These are phyloP conservation scores for Varanus komodoensis DNA, from an alignment of 2,113 vertebrate genomes.

Conservation along the genomic window DNA sequence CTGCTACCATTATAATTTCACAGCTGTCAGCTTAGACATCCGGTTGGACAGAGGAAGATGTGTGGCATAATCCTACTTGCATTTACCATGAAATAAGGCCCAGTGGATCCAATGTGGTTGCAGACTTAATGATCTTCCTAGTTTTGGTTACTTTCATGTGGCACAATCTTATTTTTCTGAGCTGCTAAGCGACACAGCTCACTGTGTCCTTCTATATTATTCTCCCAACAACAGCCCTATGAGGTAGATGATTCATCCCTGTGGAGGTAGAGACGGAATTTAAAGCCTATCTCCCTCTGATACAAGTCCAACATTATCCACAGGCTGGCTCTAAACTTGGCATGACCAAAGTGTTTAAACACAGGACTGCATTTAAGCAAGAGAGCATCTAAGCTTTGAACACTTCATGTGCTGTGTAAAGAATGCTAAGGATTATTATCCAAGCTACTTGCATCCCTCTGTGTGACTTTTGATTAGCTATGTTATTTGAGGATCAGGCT, in stretches of 20 bases:
- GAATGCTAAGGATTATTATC: not conserved
- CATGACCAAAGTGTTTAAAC: conserved; percentile 13
- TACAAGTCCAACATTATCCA: not conserved
- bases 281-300: not conserved
- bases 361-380: not conserved
- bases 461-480: not conserved
- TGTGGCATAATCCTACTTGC: conserved; percentile 32
- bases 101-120: not conserved
- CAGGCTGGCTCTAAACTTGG: not conserved
- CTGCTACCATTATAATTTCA: not conserved
- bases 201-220: not conserved
- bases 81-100: not conserved
- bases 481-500: not conserved
- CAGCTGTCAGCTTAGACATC: not conserved
- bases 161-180: not conserved
- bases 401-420: not conserved
- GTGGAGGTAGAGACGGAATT: not conserved
- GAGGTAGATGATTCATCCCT: not conserved
- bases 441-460: no score
- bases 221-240: not conserved
- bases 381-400: not conserved
- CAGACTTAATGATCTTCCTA: not conserved
- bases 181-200: no score
- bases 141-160: not conserved
- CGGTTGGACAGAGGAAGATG: not conserved